Evolutionary conservation across 1,140 invertebrate species (phyloP), one percentile per base, ranked within the genome.

Genomic region (Plutomurus gul): DNA sequence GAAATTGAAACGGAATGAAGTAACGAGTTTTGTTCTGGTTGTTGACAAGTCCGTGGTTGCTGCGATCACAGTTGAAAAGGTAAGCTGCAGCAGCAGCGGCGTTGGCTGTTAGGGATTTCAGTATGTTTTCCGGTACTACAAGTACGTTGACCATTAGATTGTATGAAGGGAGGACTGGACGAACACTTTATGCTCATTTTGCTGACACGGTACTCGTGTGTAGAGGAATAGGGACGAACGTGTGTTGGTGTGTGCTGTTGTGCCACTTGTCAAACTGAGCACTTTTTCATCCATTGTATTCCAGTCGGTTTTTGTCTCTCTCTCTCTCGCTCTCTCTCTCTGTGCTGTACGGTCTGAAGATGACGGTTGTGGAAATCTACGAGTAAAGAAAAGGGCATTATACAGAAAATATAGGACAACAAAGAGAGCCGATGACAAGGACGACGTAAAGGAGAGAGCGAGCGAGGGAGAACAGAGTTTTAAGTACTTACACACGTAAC

Each of bases 201-300:
- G 51, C 51, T 60, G 51, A 60, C 51, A 60, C 51, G 33, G 25
- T 60, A n/a, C 27, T 60, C 25, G 27, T 60, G 25, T 27, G 51
- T 60, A 30, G 51, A 60, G 33, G 33, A 60, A 27, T 60, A 10
- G 51, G 51, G 27, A 60, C 16, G 51, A 60, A 60, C 51, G 51
- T 60, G 51, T 60, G 51, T 22, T 60, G 51, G 51, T 60, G 51
- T n/a, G n/a, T 60, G 51, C 25, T 60, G 33, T 60, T 60, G 51
- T 60, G 51, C 51, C 51, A 60, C 51, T 60, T 60, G 51, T 60
- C 51, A 60, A 60, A 60, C 33, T 60, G 51, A 60, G 51, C 51
- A 60, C 51, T 60, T 74, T 74, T 27, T 30, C 71, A 43, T 43
- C 39, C 39, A 74, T 40, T 71, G 65, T 39, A 37, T 39, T 37